Base-by-base conservation (phyloP, 2,888 invertebrate genomes). In the Tenthredo livida region DNA sequence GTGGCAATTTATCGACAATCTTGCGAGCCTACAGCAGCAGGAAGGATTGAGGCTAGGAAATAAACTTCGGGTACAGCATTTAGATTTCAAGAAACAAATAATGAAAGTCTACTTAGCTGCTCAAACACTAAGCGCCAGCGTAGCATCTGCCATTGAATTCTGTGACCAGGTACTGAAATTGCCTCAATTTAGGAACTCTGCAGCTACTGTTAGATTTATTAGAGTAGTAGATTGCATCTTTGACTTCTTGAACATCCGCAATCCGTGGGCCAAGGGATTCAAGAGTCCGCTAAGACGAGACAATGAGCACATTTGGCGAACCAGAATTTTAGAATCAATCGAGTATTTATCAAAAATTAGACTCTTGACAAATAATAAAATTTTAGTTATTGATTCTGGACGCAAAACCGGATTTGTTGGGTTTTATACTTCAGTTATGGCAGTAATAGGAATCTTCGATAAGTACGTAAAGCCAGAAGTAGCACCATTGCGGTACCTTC, bases 21-120 rank as follows among this genome's bases (percentile, higher is more conserved):
- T 77, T 15, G 50, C 77, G 6, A 25, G 47, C 21, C 77, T 54
- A 7, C 78, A 80, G 61, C 47, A 85, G 65, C 43, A 77, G 10
- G 86, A 86, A 58, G 86, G 86, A 2, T 84, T 87, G 17, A 78
- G 84, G 67, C 80, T 85, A 61, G 85, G 86, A 7, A 88, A 88
- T 70, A 85, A 85, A 73, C 47, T 88, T 25, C 47, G 82, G 15
- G 58, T 10, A 9, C 21, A 9, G 10, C 87, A 88, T 67, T 50
- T 88, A 10, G 37, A 85, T 33, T 87, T 85, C 84, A n/a, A 73
- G 0, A 86, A 87, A 70, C 86, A 85, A 50, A 88, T 86, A 85
- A 88, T 89, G 87, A 88, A 88, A 85, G 88, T 90, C 1, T 75
- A 78, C 29, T 85, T 89, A 21, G 90, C 89, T 21, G 89, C 87